Conservation (phyloP, 2,888 invertebrate genomes). For the Eupithecia inturbata region DNA sequence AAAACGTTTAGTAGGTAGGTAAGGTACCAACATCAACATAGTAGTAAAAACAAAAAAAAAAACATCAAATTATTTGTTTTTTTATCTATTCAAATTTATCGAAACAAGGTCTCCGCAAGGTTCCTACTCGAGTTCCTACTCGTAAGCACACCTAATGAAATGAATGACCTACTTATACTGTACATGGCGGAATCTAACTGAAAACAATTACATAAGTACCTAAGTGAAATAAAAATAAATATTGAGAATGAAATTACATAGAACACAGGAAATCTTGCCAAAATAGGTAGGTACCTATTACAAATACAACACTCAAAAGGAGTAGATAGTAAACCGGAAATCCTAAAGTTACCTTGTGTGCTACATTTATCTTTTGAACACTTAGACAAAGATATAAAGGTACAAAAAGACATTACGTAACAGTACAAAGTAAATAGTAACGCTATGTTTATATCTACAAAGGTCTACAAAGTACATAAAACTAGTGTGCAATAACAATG, state of each 20-base stretch:
- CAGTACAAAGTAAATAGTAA: slow-evolving; percentile 3
- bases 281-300: background rate
- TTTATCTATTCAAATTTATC: slow-evolving; percentile 19
- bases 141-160: background rate
- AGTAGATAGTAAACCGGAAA: background rate
- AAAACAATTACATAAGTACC: background rate
- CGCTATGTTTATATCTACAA: background rate
- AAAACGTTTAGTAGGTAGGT: background rate
- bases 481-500: slow-evolving; percentile 50
- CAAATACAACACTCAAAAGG: background rate
- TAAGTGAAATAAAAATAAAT: background rate
- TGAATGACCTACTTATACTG: background rate
- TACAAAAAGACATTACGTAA: background rate
- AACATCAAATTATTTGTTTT: background rate
- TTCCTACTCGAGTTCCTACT: background rate
- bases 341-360: background rate
- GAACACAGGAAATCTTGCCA: background rate
- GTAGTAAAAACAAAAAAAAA: too few relatives aligned
- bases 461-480: slow-evolving; percentile 28
- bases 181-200: background rate
- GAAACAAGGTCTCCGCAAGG: slow-evolving; percentile 12
- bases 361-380: background rate
- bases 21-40: too few relatives aligned
- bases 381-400: background rate
- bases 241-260: background rate